Evolutionary conservation across 2,888 invertebrate genomes (phyloP).

Genomic region (Folsomia candida): DNA sequence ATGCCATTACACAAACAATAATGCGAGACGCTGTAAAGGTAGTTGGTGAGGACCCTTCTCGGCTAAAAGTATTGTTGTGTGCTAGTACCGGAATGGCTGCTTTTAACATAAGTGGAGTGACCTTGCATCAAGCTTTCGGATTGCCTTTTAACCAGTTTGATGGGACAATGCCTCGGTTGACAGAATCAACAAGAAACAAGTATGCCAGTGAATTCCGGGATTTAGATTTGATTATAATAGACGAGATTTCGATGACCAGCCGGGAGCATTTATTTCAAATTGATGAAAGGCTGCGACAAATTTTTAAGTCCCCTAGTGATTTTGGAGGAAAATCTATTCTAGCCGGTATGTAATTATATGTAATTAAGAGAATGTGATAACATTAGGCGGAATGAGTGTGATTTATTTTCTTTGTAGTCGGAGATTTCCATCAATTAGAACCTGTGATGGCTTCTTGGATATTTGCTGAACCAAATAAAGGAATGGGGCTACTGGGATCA

Average conservation of each 20-base stretch:
- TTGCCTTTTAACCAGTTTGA: slow-evolving; percentile 25
- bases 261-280: slow-evolving; percentile 10
- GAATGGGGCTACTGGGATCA: background rate
- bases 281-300: slow-evolving; percentile 23
- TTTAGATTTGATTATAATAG: slow-evolving; percentile 32
- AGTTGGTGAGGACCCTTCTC: background rate
- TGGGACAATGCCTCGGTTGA: background rate
- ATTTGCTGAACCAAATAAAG: background rate
- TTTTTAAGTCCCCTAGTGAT: slow-evolving; percentile 7
- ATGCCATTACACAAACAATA: slow-evolving; percentile 35
- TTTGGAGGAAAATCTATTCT: slow-evolving; percentile 25
- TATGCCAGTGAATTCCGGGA: background rate
- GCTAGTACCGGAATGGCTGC: slow-evolving; percentile 50
- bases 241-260: slow-evolving; percentile 37
- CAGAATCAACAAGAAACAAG: background rate
- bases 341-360: no score
- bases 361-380: no score
- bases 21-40: background rate
- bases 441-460: background rate
- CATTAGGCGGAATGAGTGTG: no score
- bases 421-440: slow-evolving; percentile 6
- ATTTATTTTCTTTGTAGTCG: slow-evolving; percentile 23
- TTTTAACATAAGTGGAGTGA: slow-evolving; percentile 49
- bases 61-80: slow-evolving; percentile 2
- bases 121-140: slow-evolving; percentile 48